phyloP scores from a whole-genome alignment of 2,113 vertebrate genomes.

The Pongo abelii region DNA sequence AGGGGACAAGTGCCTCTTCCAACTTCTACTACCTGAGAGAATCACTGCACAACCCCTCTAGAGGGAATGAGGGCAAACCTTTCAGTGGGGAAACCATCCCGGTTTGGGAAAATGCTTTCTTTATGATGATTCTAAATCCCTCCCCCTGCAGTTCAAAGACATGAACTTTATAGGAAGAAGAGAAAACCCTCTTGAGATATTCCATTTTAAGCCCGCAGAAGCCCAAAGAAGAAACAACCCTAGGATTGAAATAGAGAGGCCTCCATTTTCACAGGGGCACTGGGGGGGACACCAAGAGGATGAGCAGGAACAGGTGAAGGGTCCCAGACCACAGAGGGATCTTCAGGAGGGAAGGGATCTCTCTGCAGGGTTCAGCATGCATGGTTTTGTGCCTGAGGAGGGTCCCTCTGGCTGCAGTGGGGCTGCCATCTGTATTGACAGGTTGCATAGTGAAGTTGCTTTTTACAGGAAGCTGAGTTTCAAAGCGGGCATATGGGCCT shows the following conservation, averaged over 20 bases:
- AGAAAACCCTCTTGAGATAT: neutral
- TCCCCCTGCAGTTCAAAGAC: neutral
- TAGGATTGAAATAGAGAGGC: neutral
- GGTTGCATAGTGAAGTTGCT: rapidly evolving
- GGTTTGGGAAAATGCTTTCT: neutral
- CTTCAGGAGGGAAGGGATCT: neutral
- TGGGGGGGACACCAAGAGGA: too few relatives aligned
- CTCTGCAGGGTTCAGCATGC: rapidly evolving
- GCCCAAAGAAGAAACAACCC: neutral
- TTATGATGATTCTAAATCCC: neutral
- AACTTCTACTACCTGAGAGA: too few relatives aligned
- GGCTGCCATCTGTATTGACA: neutral
- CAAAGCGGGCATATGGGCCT: neutral
- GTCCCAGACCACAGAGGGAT: rapidly evolving
- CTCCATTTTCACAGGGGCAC: neutral
- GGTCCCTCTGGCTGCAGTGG: neutral
- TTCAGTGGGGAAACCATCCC: neutral
- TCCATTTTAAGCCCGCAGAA: neutral
- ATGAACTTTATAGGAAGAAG: neutral
- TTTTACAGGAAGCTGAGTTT: neutral
- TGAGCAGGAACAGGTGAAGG: too few relatives aligned
- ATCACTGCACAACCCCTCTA: too few relatives aligned
- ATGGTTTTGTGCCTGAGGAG: rapidly evolving
- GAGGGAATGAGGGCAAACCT: neutral
- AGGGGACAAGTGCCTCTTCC: neutral